Conservation (phyloP, 2,888 invertebrate genomes). For the Himalopsyche kuldschensis region DNA sequence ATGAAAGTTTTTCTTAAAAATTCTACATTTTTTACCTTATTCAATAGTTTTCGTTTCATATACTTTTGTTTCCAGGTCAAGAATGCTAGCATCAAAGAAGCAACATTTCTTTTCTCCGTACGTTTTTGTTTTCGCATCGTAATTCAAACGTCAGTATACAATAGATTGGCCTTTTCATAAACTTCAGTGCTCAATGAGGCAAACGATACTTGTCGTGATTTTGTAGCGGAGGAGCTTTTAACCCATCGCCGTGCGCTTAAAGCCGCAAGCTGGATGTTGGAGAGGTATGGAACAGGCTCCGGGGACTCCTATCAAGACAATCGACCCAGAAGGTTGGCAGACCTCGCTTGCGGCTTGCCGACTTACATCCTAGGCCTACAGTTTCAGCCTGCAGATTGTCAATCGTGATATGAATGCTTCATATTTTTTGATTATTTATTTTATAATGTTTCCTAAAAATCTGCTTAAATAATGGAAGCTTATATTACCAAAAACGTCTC, state of each 20-base stretch:
- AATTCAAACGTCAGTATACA: background rate
- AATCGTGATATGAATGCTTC: background rate
- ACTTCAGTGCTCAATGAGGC: background rate
- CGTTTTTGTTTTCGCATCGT: background rate
- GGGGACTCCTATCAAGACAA: slow-evolving; percentile 1
- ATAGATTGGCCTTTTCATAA: background rate
- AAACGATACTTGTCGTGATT: background rate
- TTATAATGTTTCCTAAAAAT: background rate
- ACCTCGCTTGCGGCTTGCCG: background rate
- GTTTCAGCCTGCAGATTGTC: background rate
- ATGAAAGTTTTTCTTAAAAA: too few relatives aligned
- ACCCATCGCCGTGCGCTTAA: background rate
- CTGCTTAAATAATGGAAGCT: too few relatives aligned
- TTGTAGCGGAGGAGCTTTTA: background rate
- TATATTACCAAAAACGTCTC: too few relatives aligned
- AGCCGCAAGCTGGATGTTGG: background rate
- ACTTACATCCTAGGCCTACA: background rate
- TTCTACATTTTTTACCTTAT: background rate
- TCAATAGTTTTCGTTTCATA: background rate
- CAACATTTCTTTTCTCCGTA: background rate
- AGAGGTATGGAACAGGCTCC: background rate
- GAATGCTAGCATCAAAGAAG: background rate
- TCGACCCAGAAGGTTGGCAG: background rate
- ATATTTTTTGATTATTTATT: background rate
- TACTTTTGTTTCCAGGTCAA: background rate